Evolutionary conservation across 2,888 invertebrate species (phyloP).

Genomic region (Erpobdella octoculata): DNA sequence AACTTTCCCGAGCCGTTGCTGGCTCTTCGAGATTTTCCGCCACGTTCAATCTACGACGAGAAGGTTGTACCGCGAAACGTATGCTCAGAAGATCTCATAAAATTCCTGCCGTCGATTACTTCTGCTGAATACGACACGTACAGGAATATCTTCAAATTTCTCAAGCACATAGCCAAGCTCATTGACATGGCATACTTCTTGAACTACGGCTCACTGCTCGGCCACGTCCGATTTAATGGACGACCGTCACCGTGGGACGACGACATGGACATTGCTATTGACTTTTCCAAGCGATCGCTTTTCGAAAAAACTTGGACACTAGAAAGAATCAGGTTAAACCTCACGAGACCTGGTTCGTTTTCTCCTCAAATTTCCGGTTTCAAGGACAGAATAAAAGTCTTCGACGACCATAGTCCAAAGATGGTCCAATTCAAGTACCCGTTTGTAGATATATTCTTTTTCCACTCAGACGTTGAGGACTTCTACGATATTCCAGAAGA

Average conservation of each 20-base stretch:
- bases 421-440: not conserved
- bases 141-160: not conserved
- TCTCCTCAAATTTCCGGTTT: not conserved
- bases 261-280: conserved; percentile 4
- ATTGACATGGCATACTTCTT: not conserved
- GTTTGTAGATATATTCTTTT: conserved; percentile 1
- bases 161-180: not conserved
- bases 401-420: not conserved
- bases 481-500: not conserved
- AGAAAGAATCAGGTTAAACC: not conserved
- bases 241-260: conserved; percentile 9
- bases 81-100: not conserved
- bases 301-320: not conserved
- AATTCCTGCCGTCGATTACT: not conserved
- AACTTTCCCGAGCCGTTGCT: not conserved
- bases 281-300: not conserved
- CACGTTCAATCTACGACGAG: not conserved
- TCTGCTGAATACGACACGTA: not conserved
- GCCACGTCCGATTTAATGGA: not conserved
- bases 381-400: not conserved
- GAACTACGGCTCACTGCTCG: conserved; percentile 7
- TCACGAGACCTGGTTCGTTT: not conserved
- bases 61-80: not conserved
- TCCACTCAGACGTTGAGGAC: not conserved
- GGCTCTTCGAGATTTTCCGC: not conserved